Evolutionary conservation across 2,888 invertebrate genomes (phyloP), one percentile per base, ranked within the genome.

Genomic region (Nemapogon koenigi): DNA sequence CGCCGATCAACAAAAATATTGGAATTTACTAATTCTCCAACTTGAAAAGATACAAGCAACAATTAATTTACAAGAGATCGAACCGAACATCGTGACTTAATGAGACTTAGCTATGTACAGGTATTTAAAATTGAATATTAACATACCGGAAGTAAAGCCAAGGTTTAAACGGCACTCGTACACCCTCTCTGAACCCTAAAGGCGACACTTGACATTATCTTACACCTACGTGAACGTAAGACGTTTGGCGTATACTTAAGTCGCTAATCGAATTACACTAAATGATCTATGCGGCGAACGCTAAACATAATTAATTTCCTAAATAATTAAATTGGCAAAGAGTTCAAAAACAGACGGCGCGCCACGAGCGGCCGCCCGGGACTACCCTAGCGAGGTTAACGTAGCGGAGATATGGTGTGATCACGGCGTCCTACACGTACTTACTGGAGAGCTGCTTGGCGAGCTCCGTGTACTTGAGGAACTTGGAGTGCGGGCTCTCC

Each of bases 401-500:
- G 82, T 83, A 83, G 83, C 83, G 82, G n/a, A 84, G 88, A 88
- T 88, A 88, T 88, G 88, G 84, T 87, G 86, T 85, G 84, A 87
- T 87, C 87, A 87, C 87, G 18, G 15, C 19, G 35, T 38, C 38
- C 86, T 89, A 93, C 84, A 91, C 91, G 82, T 94, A 95, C 82
- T 96, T 96, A 81, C 94, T 95, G 66, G 96, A 96, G 69, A 97
- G 83, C 81, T 97, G 97, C 80, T 97, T 97, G 59, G 97, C 97
- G 79, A 97, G 87, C 81, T 97, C 96, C 64, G 96, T 96, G 81
- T 97, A 97, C 82, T 97, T 97, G 53, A 96, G 88, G 83, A 97
- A 97, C 83, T 97, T 97, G 54, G 97, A 94, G 78, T 95, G 94
- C 35, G 94, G 93, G 64, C 92, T 94, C 72, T 95, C 95, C 58